These are phyloP conservation scores for Helostoma temminkii DNA, from an alignment of 2,797 vertebrate genomes.

Conservation along the genomic window DNA sequence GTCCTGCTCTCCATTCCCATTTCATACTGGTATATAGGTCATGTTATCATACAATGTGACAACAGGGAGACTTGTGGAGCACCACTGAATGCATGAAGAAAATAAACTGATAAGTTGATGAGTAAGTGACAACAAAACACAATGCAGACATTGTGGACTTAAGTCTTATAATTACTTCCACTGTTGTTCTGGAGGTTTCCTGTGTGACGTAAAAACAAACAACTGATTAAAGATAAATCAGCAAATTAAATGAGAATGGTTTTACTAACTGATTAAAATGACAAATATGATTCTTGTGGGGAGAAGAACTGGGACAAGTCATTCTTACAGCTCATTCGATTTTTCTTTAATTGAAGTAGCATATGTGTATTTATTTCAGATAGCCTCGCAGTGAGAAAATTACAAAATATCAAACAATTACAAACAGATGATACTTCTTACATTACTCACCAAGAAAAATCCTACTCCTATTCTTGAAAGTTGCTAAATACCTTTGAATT, in stretches of 20 bases:
- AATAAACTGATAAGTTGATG: slow-evolving; percentile 31
- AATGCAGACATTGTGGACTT: not conserved
- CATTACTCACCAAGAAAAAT: not conserved
- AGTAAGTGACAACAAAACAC: not conserved
- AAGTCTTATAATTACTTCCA: not conserved
- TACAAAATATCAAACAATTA: too few species aligned
- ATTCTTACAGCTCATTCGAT: too few species aligned
- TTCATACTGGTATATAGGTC: slow-evolving; percentile 69
- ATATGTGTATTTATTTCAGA: too few species aligned
- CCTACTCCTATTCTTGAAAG: not conserved
- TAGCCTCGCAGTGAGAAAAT: too few species aligned
- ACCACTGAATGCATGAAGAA: slow-evolving; percentile 32
- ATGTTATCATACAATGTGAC: slow-evolving; percentile 60
- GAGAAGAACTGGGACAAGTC: too few species aligned
- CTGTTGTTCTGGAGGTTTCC: too few species aligned
- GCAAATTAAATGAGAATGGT: too few species aligned
- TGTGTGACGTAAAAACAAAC: too few species aligned
- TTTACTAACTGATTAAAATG: too few species aligned
- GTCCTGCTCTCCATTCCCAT: slow-evolving; percentile 63
- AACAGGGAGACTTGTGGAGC: slow-evolving; percentile 48
- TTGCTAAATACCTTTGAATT: slow-evolving; percentile 10
- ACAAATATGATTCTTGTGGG: too few species aligned
- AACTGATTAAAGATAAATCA: too few species aligned
- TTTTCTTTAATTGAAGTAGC: too few species aligned
- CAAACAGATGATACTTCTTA: not conserved